Evolutionary conservation across 2,113 vertebrate genomes (phyloP).

Genomic region (Phrynosoma platyrhinos): DNA sequence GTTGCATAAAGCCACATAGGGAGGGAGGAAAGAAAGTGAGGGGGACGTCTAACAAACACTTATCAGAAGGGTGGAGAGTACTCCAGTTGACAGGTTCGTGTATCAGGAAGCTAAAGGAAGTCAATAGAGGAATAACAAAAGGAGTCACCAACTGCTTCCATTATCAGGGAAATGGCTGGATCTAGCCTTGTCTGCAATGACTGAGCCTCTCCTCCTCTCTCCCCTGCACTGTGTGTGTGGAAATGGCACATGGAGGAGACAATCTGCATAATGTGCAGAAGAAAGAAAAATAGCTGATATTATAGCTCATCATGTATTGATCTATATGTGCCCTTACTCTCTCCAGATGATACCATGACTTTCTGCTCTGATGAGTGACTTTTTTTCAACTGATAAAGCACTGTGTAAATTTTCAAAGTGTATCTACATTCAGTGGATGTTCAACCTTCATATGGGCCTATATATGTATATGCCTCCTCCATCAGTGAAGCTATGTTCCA

Average conservation of each 20-base stretch:
- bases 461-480: neutral
- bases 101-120: neutral
- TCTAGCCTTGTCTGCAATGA: slow-evolving; percentile 10
- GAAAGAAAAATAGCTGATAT: slow-evolving; percentile 30
- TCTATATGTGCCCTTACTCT: slow-evolving; percentile 35
- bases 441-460: neutral
- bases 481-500: slow-evolving; percentile 23
- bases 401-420: slow-evolving; percentile 25
- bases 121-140: slow-evolving; percentile 24
- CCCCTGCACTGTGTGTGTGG: neutral
- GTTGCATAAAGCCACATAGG: slow-evolving; percentile 30
- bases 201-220: neutral
- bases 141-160: slow-evolving; percentile 20
- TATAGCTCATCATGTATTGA: slow-evolving; percentile 22
- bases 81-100: slow-evolving; percentile 15
- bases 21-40: slow-evolving; percentile 22
- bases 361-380: slow-evolving; percentile 25
- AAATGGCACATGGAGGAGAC: slow-evolving; percentile 37
- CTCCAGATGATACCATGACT: slow-evolving; percentile 27
- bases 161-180: slow-evolving; percentile 36
- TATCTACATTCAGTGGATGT: neutral
- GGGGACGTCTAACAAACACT: slow-evolving; percentile 4
- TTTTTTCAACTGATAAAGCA: neutral
- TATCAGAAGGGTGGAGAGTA: slow-evolving; percentile 15
- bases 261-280: slow-evolving; percentile 46